Evolutionary conservation across 2,797 vertebrate genomes (phyloP), one percentile per base, ranked within the genome.

Genomic region (Anomalospiza imberbis): DNA sequence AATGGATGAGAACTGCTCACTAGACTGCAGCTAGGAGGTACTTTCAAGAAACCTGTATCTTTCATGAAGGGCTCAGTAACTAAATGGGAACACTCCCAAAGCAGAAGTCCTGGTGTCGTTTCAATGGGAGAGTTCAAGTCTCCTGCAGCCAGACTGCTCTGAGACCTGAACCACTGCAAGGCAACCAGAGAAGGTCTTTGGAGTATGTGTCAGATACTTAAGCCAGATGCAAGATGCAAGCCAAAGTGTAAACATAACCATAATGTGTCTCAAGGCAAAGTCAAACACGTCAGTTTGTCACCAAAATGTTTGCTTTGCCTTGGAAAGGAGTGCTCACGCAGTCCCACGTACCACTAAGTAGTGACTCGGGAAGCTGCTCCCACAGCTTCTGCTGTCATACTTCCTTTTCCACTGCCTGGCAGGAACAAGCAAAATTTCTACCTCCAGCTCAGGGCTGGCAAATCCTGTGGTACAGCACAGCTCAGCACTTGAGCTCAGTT

Each of bases 211-310:
- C 80, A 63, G 67, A n/a, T 38, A 88, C 32, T 66, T 24, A 28
- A 47, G 48, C 55, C 57, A 17, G 80, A 78, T 5, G 3, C 0
- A 0, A 17, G 80, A 78, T 5, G 3, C 0, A 0, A 91, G 66
- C 73, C 88, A 94, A 81, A 75, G 7, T 9, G 44, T 78, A 91
- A 90, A 86, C 38, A 81, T 17, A 79, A 13, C 32, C 50, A 84
- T 42, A 61, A 66, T 57, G 44, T 65, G 57, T 74, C 80, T 87
- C 71, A 65, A 83, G 58, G 44, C 66, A 72, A 63, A 85, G 28
- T 25, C 53, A 73, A 45, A 34, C 21, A 65, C 53, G 58, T 58
- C 50, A 42, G 54, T 44, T 90, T 65, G 47, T 14, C 38, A 58
- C 40, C 21, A 40, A 84, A 86, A 66, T 7, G 19, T 29, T 73